Percentiles rank a stretch among this genome's conserved stretches.
These are phyloP conservation scores for Oxystoma pomonae DNA, from an alignment of 2,888 invertebrate species.

Conservation along the genomic window DNA sequence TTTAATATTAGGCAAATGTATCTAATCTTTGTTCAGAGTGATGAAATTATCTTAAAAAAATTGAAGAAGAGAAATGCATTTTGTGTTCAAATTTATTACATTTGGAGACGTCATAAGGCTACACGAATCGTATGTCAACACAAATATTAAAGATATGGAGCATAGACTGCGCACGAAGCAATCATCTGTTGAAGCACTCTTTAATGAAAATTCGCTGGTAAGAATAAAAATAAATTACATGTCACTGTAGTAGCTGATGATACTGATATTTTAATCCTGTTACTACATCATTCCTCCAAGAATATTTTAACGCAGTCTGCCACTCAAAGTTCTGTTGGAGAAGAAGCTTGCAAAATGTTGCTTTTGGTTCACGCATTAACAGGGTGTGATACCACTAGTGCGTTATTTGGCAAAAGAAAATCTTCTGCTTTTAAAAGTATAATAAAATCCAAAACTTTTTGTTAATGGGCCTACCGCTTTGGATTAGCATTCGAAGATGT, in stretches of 20 bases:
- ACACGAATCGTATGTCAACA: too few relatives aligned
- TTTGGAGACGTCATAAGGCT: too few relatives aligned
- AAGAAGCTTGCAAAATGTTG: neutral
- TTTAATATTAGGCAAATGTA: too few relatives aligned
- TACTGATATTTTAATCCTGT: neutral
- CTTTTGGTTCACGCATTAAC: neutral
- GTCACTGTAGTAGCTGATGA: neutral
- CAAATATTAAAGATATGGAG: neutral
- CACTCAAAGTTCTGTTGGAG: neutral
- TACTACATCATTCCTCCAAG: neutral
- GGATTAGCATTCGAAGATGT: too few relatives aligned
- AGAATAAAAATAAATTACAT: neutral
- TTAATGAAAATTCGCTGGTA: neutral
- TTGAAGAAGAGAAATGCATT: too few relatives aligned
- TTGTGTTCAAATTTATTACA: too few relatives aligned
- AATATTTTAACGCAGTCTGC: neutral
- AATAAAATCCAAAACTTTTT: too few relatives aligned
- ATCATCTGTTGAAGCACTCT: neutral
- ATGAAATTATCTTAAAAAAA: too few relatives aligned
- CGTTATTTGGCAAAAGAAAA: neutral
- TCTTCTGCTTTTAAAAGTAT: neutral
- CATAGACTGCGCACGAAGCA: neutral
- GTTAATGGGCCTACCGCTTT: too few relatives aligned
- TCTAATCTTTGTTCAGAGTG: too few relatives aligned
- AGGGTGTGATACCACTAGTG: neutral